Base-by-base conservation (phyloP, 2,113 vertebrate species). In the Notiomystis cincta region DNA sequence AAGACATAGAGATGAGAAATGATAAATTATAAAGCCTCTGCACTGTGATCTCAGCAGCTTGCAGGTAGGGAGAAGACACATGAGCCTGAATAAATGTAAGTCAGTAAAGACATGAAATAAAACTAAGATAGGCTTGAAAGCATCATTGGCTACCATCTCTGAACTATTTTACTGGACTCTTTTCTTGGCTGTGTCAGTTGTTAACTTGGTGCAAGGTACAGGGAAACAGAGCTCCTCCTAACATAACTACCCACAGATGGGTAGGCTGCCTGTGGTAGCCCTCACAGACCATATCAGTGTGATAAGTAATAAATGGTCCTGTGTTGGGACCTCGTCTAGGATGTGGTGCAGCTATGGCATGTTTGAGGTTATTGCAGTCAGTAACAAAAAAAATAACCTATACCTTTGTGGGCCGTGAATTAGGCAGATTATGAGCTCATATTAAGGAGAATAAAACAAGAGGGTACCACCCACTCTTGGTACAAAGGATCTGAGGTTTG, bases 1-100 rank as follows among this genome's bases (percentile, higher is more conserved):
- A 77, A 95, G 93, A 91, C 15, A 53, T 6, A 69, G 45, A 70
- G 45, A 89, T 47, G 50, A 87, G 15, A 73, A 86, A 90, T 73
- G 30, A 86, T 66, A 92, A 88, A 83, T 86, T 30, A 44, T 35
- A 70, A 81, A 88, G 72, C 33, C 61, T 85, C 70, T 79, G 66
- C 35, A 88, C 54, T 94, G 61, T 82, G 61, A 95, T 85, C 45
- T 85, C 71, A 85, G 87, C 56, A 89, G 61, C 56, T 93, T 84
- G 86, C 4, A 3, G 33, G 47, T 18, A 81, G 69, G 20, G 53
- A 91, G 53, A 87, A 94, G 44, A 53, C 4, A 2, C 31, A 48
- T 83, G 53, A 94, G 37, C 31, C 53, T 76, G 37, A 87, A 89
- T 48, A 92, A 87, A 94, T 6, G 0, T 33, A 77, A 77, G 13